Percentiles rank a stretch among this genome's conserved stretches.
Conservation (phyloP, 2,113 vertebrate species). For the Gambusia holbrooki region DNA sequence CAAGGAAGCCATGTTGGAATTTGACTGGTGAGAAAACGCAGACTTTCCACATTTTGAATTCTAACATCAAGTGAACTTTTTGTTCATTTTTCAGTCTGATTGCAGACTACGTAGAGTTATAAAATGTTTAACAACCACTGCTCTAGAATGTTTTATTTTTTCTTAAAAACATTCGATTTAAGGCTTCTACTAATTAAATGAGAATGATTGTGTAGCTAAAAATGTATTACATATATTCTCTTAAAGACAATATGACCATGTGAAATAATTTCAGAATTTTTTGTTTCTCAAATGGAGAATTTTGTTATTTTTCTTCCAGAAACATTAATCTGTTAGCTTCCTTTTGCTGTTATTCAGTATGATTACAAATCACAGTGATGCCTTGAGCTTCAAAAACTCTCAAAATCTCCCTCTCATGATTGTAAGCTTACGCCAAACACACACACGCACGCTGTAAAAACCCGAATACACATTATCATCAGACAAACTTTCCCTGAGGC, state of each 20-base stretch:
- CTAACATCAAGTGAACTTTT: background rate
- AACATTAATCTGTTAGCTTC: conserved; percentile 64
- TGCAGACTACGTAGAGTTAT: no score
- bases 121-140: background rate
- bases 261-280: background rate
- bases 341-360: conserved; percentile 64
- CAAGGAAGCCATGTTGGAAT: background rate
- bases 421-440: conserved; percentile 74
- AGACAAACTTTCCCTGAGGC: conserved; percentile 78
- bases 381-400: conserved; percentile 62
- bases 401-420: conserved; percentile 69
- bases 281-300: conserved; percentile 31
- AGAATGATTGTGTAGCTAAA: background rate
- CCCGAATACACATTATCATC: conserved; percentile 56
- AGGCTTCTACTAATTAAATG: conserved; percentile 33
- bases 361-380: conserved; percentile 77
- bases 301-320: conserved; percentile 27
- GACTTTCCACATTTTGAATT: background rate
- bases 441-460: conserved; percentile 67
- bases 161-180: conserved; percentile 27
- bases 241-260: conserved; percentile 19
- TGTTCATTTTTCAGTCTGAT: background rate
- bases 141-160: conserved; percentile 28
- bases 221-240: conserved; percentile 4
- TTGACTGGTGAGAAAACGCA: background rate